Evolutionary conservation across 1,140 invertebrate genomes (phyloP).

Genomic region (Ylistrum balloti): DNA sequence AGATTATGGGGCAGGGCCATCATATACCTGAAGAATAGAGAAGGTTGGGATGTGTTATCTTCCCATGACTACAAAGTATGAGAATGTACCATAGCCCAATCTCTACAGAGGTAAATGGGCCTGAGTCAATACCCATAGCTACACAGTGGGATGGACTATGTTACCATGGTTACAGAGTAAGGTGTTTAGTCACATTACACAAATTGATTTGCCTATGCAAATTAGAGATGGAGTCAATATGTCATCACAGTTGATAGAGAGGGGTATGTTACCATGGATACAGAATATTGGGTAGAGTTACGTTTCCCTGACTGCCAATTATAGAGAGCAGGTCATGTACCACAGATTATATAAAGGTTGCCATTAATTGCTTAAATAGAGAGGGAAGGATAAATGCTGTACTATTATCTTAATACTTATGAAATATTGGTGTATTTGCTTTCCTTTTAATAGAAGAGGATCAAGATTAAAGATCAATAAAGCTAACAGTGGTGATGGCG

Average conservation of each 20-base stretch:
- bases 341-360: neutral
- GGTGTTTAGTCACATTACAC: neutral
- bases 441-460: conserved; percentile 55
- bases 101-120: too few species aligned
- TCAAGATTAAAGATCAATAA: conserved; percentile 61
- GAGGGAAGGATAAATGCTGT: too few species aligned
- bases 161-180: neutral
- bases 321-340: too few species aligned
- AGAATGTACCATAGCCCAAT: too few species aligned
- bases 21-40: too few species aligned
- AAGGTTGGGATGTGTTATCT: too few species aligned
- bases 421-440: neutral
- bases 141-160: neutral
- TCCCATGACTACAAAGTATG: too few species aligned
- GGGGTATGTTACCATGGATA: neutral
- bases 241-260: too few species aligned
- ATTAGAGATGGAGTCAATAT: too few species aligned
- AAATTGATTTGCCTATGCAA: neutral
- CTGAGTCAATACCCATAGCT: neutral
- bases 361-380: neutral
- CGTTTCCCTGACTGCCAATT: too few species aligned
- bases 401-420: neutral
- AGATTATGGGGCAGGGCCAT: too few species aligned
- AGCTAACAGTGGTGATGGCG: conserved; percentile 44
- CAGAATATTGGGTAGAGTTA: too few species aligned